Base-by-base conservation (phyloP, 2,113 vertebrate species). In the Myocastor coypus region DNA sequence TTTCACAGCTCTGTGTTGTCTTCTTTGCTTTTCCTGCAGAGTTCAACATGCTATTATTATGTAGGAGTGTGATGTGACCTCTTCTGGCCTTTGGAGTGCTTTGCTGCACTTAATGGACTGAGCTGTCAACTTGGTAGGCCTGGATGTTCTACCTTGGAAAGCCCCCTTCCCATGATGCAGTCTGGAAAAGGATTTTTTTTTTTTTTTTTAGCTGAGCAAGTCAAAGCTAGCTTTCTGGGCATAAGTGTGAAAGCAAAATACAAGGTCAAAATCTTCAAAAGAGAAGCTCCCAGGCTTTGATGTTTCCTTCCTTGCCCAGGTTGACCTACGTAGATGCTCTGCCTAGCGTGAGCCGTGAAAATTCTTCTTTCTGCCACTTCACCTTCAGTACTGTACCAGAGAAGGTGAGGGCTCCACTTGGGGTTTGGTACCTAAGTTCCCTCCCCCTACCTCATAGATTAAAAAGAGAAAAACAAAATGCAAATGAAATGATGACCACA, bases 181-280 rank as follows among this genome's bases (percentile, higher is more conserved):
- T 83, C 57, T 77, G 34, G 34, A 57, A 63, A 9, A 63, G 59
- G 24, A 6, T 13, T 22, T 32, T 37, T 50, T 19, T 30, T 87
- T 50, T 80, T 57, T 57, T 57, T 57, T 57, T 57, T 57, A 87
- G n/a, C 52, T 46, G 85, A 92, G 81, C 77, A 37, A 59, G 19
- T 57, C 88, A 95, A 82, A 83, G 59, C 64, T 78, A 89, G 88
- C 55, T 94, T 89, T 92, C 81, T 92, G 92, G 24, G 37, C 77
- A 5, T 81, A 81, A 77, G 24, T 46, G 37, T 37, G 59, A 89
- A 94, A 94, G 84, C 94, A 84, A 87, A 93, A 81, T 42, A 50
- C 81, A 81, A 84, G 80, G 63, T 89, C 73, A 46, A 73, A 84
- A 30, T 93, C 82, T 92, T 94, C 87, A 94, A 87, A 96, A 61